Evolutionary conservation across 2,888 invertebrate species (phyloP), one percentile per base, ranked within the genome.

Genomic region (Thecocarcelia acutangulata): DNA sequence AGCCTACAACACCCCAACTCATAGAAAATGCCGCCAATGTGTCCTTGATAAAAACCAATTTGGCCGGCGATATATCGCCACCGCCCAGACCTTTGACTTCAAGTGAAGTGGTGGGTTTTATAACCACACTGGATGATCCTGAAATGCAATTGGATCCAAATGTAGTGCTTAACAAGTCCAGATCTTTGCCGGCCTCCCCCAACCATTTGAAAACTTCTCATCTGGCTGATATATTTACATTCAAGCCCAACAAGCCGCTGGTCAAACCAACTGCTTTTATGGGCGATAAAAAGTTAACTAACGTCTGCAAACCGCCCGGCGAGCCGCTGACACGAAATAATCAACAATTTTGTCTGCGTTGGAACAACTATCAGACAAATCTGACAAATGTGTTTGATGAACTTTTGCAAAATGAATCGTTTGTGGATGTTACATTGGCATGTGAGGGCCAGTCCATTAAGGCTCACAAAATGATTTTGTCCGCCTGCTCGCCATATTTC

Each of bases 341-440:
- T 46, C 96, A 96, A 92, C 96, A 97, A 91, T 97, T 97, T 92
- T 97, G 97, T 91, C 92, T 97, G 88, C 93, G 97, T 83, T 97
- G 97, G 97, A 97, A 97, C 93, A 97, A 97, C 91, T 97, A 97
- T 91, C 96, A 97, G 91, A 94, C 94, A 87, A 97, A 97, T 90
- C 92, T 97, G 88, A 95, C 96, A 86, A 96, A 94, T 91, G 91
- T 90, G 48, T 90, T 97, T 92, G 96, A 97, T 88, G 96, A 96
- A 91, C 94, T 97, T 84, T 93, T 97, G 83, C 96, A 97, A 91
- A 95, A 94, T 89, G 96, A 97, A 91, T 95, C 95, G 83, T 96
- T 97, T 92, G 97, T 97, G 85, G 97, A 97, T 91, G 97, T 97
- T 85, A 97, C 97, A 17, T 92, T 97, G 77, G 96, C 97, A 78